Base-by-base conservation (phyloP, 2,113 vertebrate genomes). In the Sarotherodon lohbergeri region DNA sequence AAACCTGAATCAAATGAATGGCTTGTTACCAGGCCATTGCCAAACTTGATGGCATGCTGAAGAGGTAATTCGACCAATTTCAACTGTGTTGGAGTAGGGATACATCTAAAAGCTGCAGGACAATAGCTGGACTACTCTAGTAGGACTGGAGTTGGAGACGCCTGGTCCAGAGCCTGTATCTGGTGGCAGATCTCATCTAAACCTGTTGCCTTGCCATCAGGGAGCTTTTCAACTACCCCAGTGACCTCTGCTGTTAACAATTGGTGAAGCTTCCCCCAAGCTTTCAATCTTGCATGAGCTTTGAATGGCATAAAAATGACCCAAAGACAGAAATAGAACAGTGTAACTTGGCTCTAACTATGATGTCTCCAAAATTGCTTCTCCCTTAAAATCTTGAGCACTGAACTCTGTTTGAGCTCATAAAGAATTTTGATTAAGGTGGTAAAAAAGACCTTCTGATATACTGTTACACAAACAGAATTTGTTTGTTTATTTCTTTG, bases 251-350 rank as follows among this genome's bases (percentile, higher is more conserved):
- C 61, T n/a, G 39, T 36, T 12, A 0, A 63, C 32, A 66, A 66
- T n/a, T 66, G 17, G 61, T 66, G 61, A 66, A 5, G 10, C 9
- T 66, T 63, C 32, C 61, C 32, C 61, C 16, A 36, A 0, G 61
- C 0, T 36, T 66, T 66, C 17, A 66, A 66, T 36, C 0, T 36
- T 36, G 16, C 61, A 0, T 1, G 16, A 61, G 5, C 59, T 61
- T 61, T 61, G 19, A 66, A 66, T 66, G 10, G 19, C 34, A 68
- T 2, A 68, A 68, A 22, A 68, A 68, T 41, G 5, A 68, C 63
- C 63, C 19, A 41, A 68, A 68, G 34, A 41, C 63, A 22, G 34
- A 68, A 68, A 0, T 36, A 0, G 59, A 63, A 63, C 29, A 19
- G 9, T 63, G 16, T 34, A 34, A 34, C 9, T 63, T 63, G 29